phyloP scores from a whole-genome alignment of 1,140 invertebrate genomes.

The Hermetia illucens region DNA sequence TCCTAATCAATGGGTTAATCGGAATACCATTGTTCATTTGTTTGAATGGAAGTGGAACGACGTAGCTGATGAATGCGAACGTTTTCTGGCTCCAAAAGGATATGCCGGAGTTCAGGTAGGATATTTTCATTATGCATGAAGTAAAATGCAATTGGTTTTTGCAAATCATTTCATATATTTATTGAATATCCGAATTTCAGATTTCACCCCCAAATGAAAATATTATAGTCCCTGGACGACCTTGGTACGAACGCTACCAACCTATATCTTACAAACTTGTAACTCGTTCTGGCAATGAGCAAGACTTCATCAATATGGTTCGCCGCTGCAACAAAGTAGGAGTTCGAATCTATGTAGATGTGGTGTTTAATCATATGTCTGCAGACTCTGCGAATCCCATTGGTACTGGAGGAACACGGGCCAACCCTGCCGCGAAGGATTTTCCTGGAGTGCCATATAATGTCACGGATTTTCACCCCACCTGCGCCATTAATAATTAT shows the following conservation, averaged over 20 bases:
- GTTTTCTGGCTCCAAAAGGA: constrained; percentile 57
- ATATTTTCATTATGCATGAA: too few relatives aligned
- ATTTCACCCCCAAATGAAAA: constrained; percentile 25
- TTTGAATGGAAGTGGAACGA: constrained; percentile 74
- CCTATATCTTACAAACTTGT: constrained; percentile 68
- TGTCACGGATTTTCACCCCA: constrained; percentile 31
- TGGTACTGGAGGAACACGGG: constrained; percentile 37
- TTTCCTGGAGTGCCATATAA: constrained; percentile 36
- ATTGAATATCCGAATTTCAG: too few relatives aligned
- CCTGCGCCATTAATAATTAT: constrained; percentile 36
- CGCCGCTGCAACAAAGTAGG: constrained; percentile 52
- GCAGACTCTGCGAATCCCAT: too few relatives aligned
- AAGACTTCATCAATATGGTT: constrained; percentile 59
- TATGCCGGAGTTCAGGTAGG: constrained; percentile 66
- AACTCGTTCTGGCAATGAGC: constrained; percentile 62
- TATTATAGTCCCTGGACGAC: constrained; percentile 32
- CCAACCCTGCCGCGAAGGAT: constrained; percentile 21
- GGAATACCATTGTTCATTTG: constrained; percentile 51
- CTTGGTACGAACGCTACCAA: constrained; percentile 81
- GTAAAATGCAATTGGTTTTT: too few relatives aligned
- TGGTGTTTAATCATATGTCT: constrained; percentile 82
- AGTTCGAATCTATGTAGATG: constrained; percentile 72
- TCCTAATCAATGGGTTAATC: constrained; percentile 27
- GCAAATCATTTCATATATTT: too few relatives aligned
- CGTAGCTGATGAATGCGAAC: constrained; percentile 67